These are phyloP conservation scores for Esox niger DNA, from an alignment of 2,113 vertebrate genomes.

Conservation along the genomic window DNA sequence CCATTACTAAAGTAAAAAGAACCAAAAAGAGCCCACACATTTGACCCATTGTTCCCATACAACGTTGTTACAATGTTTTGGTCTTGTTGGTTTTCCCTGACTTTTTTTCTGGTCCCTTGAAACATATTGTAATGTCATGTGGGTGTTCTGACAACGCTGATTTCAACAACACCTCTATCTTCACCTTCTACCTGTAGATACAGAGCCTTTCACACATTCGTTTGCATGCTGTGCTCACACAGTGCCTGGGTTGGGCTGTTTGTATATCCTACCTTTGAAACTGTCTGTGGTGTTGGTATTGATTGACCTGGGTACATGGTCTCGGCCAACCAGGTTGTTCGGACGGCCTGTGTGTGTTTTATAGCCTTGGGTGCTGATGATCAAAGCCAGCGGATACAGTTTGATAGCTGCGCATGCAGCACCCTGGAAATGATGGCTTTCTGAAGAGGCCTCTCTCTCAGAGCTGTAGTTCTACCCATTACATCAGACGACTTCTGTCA, in stretches of 20 bases:
- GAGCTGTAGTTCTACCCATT: conserved; percentile 3
- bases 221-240: too few species aligned
- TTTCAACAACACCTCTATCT: not conserved
- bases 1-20: too few species aligned
- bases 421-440: not conserved
- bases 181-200: not conserved
- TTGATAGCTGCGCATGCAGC: not conserved
- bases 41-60: too few species aligned
- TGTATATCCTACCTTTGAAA: not conserved
- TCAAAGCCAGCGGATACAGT: not conserved
- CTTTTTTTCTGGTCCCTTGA: too few species aligned
- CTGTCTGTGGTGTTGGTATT: conserved; percentile 1
- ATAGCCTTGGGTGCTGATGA: not conserved
- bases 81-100: too few species aligned
- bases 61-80: too few species aligned
- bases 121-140: too few species aligned
- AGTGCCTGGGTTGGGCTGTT: not conserved
- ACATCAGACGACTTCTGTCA: not conserved
- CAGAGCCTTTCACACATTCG: too few species aligned
- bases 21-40: too few species aligned
- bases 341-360: not conserved
- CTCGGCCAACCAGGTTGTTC: not conserved
- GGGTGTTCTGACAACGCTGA: not conserved
- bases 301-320: not conserved
- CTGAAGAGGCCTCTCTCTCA: not conserved